A percentile compares a stretch with the other conserved stretches of the same genome.
Conservation (phyloP, 53 echinoderm and acorn worm genomes). For the Zoroaster sp. region DNA sequence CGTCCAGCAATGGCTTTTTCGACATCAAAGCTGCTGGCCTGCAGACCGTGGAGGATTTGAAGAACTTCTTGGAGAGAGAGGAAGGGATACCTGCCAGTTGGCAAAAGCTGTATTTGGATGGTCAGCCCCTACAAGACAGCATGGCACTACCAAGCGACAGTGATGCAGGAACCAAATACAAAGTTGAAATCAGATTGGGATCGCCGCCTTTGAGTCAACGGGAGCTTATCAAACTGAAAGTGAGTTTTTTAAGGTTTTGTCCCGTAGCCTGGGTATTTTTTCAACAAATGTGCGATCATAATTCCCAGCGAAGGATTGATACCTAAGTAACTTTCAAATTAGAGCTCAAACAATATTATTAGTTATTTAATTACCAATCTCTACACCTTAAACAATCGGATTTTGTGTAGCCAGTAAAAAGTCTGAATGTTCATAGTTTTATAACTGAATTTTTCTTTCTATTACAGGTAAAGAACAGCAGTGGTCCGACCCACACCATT, state of each 20-base stretch:
- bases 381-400: too few species aligned
- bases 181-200: slow-evolving; percentile 29
- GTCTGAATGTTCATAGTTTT: too few species aligned
- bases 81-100: slow-evolving; percentile 63
- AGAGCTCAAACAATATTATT: too few species aligned
- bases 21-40: slow-evolving; percentile 40
- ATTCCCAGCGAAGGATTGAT: too few species aligned
- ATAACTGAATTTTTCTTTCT: too few species aligned
- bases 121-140: slow-evolving; percentile 30
- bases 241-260: background rate
- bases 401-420: too few species aligned
- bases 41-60: slow-evolving; percentile 47
- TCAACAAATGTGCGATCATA: too few species aligned
- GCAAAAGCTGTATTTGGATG: slow-evolving; percentile 41
- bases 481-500: slow-evolving; percentile 42
- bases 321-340: too few species aligned
- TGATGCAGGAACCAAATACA: background rate
- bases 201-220: background rate
- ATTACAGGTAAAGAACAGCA: slow-evolving; percentile 13
- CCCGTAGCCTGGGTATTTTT: too few species aligned
- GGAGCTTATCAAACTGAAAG: slow-evolving; percentile 20
- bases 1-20: slow-evolving; percentile 33
- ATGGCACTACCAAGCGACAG: slow-evolving; percentile 6
- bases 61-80: slow-evolving; percentile 51
- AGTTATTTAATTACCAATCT: too few species aligned